These are phyloP conservation scores for Dromococcyx pavoninus DNA, from an alignment of 2,797 vertebrate species.

Conservation along the genomic window DNA sequence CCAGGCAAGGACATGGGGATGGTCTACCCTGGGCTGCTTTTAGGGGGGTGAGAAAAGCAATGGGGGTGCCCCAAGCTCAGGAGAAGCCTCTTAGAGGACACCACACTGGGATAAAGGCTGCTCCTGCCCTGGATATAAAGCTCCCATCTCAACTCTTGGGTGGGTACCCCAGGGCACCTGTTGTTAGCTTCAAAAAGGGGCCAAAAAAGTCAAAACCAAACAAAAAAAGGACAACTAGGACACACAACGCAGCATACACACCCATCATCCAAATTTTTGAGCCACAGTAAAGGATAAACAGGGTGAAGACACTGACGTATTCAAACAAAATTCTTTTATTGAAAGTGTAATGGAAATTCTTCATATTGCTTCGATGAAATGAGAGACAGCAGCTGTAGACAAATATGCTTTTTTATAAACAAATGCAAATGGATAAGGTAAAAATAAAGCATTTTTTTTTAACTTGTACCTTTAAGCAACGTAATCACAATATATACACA, in stretches of 20 bases:
- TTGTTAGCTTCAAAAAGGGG: neutral
- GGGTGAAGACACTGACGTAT: neutral
- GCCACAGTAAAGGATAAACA: neutral
- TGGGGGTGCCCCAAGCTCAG: neutral
- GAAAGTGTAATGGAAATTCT: conserved; percentile 89
- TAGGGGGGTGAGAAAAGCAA: neutral
- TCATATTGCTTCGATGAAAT: conserved; percentile 93
- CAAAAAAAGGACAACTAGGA: neutral
- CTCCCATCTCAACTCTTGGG: neutral
- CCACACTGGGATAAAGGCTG: neutral
- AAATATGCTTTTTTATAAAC: conserved; percentile 72
- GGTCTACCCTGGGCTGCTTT: neutral
- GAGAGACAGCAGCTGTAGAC: conserved; percentile 84
- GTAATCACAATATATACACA: conserved; percentile 87
- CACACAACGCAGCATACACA: accelerated
- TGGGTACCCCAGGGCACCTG: neutral
- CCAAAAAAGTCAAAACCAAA: neutral
- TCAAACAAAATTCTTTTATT: conserved; percentile 80
- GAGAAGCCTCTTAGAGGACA: neutral
- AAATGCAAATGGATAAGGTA: conserved; percentile 83
- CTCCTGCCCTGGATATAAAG: neutral
- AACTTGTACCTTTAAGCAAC: conserved; percentile 88
- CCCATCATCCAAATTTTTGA: neutral
- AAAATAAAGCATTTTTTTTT: conserved; percentile 88
- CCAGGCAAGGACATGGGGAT: accelerated